Evolutionary conservation across 2,797 vertebrate species (phyloP).

Genomic region (Acanthopagrus latus): DNA sequence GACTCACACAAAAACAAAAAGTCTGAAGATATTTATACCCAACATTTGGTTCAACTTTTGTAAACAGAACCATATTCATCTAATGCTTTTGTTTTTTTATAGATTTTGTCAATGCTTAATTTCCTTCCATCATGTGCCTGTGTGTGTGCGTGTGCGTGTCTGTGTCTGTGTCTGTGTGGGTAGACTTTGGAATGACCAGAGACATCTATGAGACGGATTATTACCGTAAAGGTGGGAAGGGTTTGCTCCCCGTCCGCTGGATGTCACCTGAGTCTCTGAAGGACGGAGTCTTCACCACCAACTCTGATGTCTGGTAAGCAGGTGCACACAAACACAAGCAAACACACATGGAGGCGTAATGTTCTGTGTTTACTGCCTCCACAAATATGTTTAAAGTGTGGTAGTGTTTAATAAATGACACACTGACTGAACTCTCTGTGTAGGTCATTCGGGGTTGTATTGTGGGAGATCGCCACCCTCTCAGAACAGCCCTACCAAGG

Average conservation of each 20-base stretch:
- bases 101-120: neutral
- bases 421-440: neutral
- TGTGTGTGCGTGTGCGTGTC: conserved; percentile 10
- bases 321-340: neutral
- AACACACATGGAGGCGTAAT: neutral
- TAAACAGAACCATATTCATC: neutral
- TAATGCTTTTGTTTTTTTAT: neutral
- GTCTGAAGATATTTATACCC: neutral
- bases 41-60: neutral
- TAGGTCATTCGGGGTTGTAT: conserved; percentile 94
- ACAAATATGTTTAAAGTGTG: neutral
- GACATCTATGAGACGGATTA: conserved; percentile 99
- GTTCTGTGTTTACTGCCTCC: neutral
- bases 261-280: conserved; percentile 99
- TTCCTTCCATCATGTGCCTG: neutral
- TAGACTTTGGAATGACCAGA: conserved; percentile 98
- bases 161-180: conserved; percentile 13
- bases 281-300: conserved; percentile 98
- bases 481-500: conserved; percentile 98
- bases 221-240: conserved; percentile 98
- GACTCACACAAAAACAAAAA: conserved; percentile 6
- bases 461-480: conserved; percentile 97
- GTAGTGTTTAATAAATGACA: conserved; percentile 3
- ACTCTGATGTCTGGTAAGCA: conserved; percentile 97
- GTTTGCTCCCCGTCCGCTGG: conserved; percentile 97